Conservation (phyloP, 2,797 vertebrate species). For the Amphiprion clarkii region DNA sequence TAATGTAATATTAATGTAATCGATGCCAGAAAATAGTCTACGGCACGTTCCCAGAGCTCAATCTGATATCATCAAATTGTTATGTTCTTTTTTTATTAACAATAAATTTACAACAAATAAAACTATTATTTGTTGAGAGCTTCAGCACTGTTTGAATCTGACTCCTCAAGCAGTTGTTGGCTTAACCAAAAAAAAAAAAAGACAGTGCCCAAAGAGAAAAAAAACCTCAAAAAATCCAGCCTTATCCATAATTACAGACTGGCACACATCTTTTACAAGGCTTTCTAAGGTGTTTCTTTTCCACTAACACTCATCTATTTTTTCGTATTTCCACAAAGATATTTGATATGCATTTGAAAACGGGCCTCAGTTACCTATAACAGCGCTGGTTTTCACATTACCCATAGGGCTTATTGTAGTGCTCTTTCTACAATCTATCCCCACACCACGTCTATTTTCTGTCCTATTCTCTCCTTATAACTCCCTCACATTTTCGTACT, state of each 20-base stretch:
- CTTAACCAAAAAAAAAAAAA: not conserved
- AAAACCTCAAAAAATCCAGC: not conserved
- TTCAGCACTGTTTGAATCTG: not conserved
- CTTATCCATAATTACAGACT: not conserved
- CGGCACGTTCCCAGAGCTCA: not conserved
- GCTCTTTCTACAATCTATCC: conserved; percentile 49
- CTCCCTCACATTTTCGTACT: conserved; percentile 33
- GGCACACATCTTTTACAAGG: conserved; percentile 29
- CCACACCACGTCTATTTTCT: conserved; percentile 38
- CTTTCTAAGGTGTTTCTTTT: conserved; percentile 62
- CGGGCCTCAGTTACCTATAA: conserved; percentile 55
- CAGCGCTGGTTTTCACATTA: conserved; percentile 59
- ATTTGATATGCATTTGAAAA: conserved; percentile 66
- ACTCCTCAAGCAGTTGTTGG: not conserved
- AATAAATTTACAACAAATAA: not conserved
- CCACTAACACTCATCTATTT: conserved; percentile 38
- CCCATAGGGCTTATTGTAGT: conserved; percentile 42
- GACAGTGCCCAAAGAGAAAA: not conserved
- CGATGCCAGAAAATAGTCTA: not conserved
- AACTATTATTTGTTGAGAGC: not conserved
- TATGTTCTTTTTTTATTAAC: not conserved
- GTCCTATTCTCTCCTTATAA: conserved; percentile 13
- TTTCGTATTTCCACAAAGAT: conserved; percentile 56
- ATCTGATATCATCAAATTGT: not conserved
- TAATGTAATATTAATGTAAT: no score